A percentile compares a stretch with the other conserved stretches of the same genome.
Evolutionary conservation across 2,113 vertebrate species (phyloP).

Genomic region (Apistogramma diplotaenia): DNA sequence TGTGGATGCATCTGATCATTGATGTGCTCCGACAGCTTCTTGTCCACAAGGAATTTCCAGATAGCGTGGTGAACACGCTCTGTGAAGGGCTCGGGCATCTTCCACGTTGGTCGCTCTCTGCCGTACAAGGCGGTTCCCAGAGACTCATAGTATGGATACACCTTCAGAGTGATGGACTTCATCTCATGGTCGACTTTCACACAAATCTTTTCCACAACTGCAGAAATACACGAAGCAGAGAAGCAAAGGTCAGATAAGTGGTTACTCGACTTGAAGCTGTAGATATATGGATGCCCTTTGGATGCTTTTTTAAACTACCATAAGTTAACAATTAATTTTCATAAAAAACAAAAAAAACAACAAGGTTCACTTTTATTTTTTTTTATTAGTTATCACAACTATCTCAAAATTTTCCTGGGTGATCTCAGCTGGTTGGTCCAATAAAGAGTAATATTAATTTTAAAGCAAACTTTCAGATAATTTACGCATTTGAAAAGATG

Average conservation of each 20-base stretch:
- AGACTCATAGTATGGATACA: constrained; percentile 81
- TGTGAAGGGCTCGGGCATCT: constrained; percentile 79
- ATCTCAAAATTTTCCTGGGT: too few species aligned
- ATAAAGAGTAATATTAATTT: too few species aligned
- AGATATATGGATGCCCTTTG: background rate
- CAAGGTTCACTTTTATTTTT: too few species aligned
- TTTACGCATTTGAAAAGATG: too few species aligned
- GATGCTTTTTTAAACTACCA: too few species aligned
- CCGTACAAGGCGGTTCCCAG: constrained; percentile 82
- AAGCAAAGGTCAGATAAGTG: background rate
- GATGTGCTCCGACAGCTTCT: constrained; percentile 64
- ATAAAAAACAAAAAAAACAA: too few species aligned
- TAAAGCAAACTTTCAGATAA: background rate
- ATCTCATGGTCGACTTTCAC: constrained; percentile 67
- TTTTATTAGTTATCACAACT: too few species aligned
- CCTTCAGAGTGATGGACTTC: constrained; percentile 62
- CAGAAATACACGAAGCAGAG: background rate
- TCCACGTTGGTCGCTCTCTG: constrained; percentile 74
- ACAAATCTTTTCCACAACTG: constrained; percentile 79
- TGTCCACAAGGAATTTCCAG: constrained; percentile 76
- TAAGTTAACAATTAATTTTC: too few species aligned
- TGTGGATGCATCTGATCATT: constrained; percentile 70
- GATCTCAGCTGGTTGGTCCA: too few species aligned
- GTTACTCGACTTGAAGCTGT: background rate
- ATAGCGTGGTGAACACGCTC: constrained; percentile 69